Conservation (phyloP, 2,113 vertebrate genomes). For the Ptychochromis oligacanthus region DNA sequence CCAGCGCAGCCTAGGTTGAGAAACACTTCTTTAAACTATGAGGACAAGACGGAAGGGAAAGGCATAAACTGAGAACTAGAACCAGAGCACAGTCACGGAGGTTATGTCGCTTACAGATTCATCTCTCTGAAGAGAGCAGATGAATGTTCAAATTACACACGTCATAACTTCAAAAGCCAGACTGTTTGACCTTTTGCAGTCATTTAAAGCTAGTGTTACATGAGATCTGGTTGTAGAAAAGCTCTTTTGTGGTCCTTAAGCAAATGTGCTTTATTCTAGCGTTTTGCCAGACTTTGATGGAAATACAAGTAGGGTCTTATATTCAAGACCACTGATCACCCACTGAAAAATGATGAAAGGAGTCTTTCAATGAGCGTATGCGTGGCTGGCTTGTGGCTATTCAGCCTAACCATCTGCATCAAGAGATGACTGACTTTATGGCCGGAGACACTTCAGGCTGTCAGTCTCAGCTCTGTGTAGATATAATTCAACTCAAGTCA, state of each 20-base stretch:
- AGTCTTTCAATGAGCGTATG: conserved; percentile 32
- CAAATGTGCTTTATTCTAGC: conserved; percentile 58
- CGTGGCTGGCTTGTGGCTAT: conserved; percentile 7
- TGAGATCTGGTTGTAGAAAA: conserved; percentile 26
- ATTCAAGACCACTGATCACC: conserved; percentile 26
- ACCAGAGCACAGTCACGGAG: neutral
- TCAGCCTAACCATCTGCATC: conserved; percentile 41
- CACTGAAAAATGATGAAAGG: conserved; percentile 46
- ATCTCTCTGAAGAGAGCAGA: conserved; percentile 9
- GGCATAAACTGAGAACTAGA: neutral
- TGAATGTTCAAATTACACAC: conserved; percentile 34
- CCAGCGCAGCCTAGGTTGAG: no score
- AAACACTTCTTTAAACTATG: neutral
- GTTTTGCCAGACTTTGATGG: conserved; percentile 35
- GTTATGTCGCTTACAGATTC: neutral
- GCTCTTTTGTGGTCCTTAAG: conserved; percentile 45
- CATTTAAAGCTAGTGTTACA: conserved; percentile 35
- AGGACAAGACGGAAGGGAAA: neutral
- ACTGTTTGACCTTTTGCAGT: conserved; percentile 21
- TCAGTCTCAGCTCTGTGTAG: conserved; percentile 36
- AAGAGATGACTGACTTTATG: conserved; percentile 41
- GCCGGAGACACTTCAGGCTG: conserved; percentile 42
- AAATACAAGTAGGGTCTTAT: conserved; percentile 52
- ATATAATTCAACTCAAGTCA: conserved; percentile 37
- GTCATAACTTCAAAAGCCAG: conserved; percentile 26